A percentile compares a stretch with the other conserved stretches of the same genome.
Conservation (phyloP, 2,797 vertebrate genomes). For the Xenentodon cancila region DNA sequence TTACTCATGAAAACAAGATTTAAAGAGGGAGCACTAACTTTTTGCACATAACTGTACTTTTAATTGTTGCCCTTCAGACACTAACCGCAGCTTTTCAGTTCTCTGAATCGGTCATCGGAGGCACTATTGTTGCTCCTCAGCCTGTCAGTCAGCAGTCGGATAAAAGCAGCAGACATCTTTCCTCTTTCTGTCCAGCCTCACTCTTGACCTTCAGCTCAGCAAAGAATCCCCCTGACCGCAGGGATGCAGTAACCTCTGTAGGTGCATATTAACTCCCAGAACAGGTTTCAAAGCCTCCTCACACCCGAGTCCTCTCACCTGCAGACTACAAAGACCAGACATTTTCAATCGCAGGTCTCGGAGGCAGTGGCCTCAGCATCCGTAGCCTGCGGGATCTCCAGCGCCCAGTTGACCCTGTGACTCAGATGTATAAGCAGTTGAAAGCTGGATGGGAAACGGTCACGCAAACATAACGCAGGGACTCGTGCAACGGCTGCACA, state of each 20-base stretch:
- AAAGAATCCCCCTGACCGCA: slow-evolving; percentile 18
- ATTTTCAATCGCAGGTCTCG: slow-evolving; percentile 60
- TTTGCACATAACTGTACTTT: no score
- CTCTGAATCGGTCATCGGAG: slow-evolving; percentile 20
- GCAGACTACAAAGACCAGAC: slow-evolving; percentile 56
- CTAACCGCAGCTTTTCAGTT: no score
- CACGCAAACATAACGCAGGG: not conserved
- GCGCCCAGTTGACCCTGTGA: slow-evolving; percentile 42
- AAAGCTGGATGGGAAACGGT: slow-evolving; percentile 36
- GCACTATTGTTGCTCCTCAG: slow-evolving; percentile 30
- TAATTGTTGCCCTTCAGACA: no score
- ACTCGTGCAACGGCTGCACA: no score
- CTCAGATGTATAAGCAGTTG: slow-evolving; percentile 45
- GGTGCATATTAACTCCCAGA: slow-evolving; percentile 46
- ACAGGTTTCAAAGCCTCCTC: slow-evolving; percentile 52
- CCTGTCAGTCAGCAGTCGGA: slow-evolving; percentile 45
- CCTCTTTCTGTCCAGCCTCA: slow-evolving; percentile 15
- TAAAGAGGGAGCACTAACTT: no score
- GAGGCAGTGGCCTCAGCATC: slow-evolving; percentile 42
- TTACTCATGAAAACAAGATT: no score
- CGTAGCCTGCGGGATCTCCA: slow-evolving; percentile 45
- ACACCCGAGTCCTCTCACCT: slow-evolving; percentile 35
- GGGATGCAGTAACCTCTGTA: slow-evolving; percentile 47
- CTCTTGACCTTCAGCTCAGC: slow-evolving; percentile 52
- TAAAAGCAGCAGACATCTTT: slow-evolving; percentile 39